Percentiles rank a stretch among this genome's conserved stretches.
Conservation (phyloP, 2,888 invertebrate species). For the Folsomia manolachei region DNA sequence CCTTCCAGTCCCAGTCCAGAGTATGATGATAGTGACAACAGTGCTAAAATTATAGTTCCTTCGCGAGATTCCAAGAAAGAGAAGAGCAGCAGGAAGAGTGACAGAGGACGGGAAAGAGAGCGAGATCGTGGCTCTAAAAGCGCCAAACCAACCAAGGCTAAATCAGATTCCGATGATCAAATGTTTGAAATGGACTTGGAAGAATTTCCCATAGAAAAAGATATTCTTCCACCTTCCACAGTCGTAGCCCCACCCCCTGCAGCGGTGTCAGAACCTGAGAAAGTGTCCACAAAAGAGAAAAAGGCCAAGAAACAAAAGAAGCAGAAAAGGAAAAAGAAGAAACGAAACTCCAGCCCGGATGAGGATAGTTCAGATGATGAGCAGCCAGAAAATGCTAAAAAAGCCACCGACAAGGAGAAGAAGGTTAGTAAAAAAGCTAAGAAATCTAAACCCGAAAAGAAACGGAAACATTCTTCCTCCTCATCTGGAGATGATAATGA, state of each 20-base stretch:
- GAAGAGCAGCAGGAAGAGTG: constrained; percentile 22
- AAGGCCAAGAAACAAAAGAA: constrained; percentile 39
- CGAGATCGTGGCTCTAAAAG: not conserved
- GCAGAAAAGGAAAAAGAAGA: constrained; percentile 24
- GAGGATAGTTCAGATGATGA: constrained; percentile 13
- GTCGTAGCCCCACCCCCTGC: not conserved
- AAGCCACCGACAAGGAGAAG: constrained; percentile 10
- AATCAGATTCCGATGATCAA: constrained; percentile 29
- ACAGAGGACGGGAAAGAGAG: constrained; percentile 7
- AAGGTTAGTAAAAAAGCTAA: constrained; percentile 28
- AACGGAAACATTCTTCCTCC: constrained; percentile 24
- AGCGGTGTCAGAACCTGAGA: constrained; percentile 27
- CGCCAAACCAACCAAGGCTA: not conserved
- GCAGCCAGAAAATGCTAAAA: constrained; percentile 37
- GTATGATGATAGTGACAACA: constrained; percentile 26
- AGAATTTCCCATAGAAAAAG: constrained; percentile 42
- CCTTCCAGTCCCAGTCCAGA: no score
- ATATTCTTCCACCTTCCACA: constrained; percentile 13
- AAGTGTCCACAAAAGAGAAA: constrained; percentile 25
- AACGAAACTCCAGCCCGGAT: constrained; percentile 17
- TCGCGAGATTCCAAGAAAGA: constrained; percentile 7
- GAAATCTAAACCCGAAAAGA: constrained; percentile 18
- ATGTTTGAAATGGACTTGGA: constrained; percentile 37
- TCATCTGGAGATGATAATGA: constrained; percentile 31
- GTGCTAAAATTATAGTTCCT: constrained; percentile 7